These are phyloP conservation scores for Lutjanus argentimaculatus DNA, from an alignment of 2,797 vertebrate species.

Conservation along the genomic window DNA sequence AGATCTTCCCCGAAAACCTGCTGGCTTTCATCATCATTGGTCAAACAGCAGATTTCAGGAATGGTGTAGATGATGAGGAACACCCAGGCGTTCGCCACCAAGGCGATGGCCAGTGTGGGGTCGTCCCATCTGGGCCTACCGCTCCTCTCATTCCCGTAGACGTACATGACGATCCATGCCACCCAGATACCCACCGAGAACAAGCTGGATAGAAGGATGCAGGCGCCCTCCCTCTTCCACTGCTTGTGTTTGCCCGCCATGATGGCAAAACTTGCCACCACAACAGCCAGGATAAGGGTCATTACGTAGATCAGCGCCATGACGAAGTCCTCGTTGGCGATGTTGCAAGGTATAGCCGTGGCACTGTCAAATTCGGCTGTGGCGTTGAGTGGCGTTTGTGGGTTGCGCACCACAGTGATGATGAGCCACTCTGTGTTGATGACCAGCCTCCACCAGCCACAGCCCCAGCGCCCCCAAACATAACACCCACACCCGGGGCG, in stretches of 20 bases:
- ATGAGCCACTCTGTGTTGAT: conserved; percentile 97
- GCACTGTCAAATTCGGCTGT: neutral
- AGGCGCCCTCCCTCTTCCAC: conserved; percentile 87
- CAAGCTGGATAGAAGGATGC: conserved; percentile 84
- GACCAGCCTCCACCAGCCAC: conserved; percentile 92
- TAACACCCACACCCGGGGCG: conserved; percentile 86
- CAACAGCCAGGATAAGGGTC: conserved; percentile 86
- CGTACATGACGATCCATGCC: conserved; percentile 94
- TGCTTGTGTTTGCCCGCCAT: conserved; percentile 86
- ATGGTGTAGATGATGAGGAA: conserved; percentile 91
- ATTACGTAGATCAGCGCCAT: conserved; percentile 96
- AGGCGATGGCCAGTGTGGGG: conserved; percentile 92
- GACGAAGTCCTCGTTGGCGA: conserved; percentile 92
- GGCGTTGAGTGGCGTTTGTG: neutral
- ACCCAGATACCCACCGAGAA: conserved; percentile 92
- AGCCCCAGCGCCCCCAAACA: conserved; percentile 87
- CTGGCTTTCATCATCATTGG: conserved; percentile 72
- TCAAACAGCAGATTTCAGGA: conserved; percentile 90
- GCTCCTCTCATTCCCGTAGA: conserved; percentile 86
- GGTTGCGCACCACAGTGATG: conserved; percentile 89
- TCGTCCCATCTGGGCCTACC: conserved; percentile 88
- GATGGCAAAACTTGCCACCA: conserved; percentile 81
- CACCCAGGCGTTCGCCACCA: conserved; percentile 91
- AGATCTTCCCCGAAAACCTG: conserved; percentile 82
- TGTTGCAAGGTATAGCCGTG: conserved; percentile 80